Evolutionary conservation across 2,888 invertebrate genomes (phyloP).

Genomic region (Caenorhabditis panamensis): DNA sequence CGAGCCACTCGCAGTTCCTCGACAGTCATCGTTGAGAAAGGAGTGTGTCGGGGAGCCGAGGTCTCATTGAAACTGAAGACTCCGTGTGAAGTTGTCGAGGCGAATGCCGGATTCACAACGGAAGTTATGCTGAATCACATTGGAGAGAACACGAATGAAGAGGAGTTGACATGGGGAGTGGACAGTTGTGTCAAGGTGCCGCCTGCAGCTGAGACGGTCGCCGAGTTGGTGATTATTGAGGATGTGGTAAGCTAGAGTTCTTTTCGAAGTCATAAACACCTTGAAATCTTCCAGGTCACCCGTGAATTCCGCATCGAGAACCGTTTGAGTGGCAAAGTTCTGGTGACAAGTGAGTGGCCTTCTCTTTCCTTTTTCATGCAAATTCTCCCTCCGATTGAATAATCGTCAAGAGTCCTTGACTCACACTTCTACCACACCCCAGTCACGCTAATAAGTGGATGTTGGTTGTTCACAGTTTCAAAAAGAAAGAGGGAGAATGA

Average conservation of each 20-base stretch:
- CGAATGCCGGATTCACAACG: slow-evolving; percentile 82
- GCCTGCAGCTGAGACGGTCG: slow-evolving; percentile 80
- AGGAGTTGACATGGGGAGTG: slow-evolving; percentile 82
- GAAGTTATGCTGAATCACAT: slow-evolving; percentile 82
- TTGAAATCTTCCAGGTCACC: slow-evolving; percentile 66
- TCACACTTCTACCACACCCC: slow-evolving; percentile 21
- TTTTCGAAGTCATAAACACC: background rate
- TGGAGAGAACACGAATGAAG: slow-evolving; percentile 80
- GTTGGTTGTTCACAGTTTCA: background rate
- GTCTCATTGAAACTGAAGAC: slow-evolving; percentile 81
- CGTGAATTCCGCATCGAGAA: slow-evolving; percentile 81
- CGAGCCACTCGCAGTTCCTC: slow-evolving; percentile 81
- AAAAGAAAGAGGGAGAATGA: background rate
- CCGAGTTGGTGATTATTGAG: slow-evolving; percentile 81
- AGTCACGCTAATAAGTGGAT: slow-evolving; percentile 29
- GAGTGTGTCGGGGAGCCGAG: slow-evolving; percentile 71
- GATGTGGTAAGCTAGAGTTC: slow-evolving; percentile 68
- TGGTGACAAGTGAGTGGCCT: slow-evolving; percentile 67
- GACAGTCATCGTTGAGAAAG: slow-evolving; percentile 78
- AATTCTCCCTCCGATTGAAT: slow-evolving; percentile 35
- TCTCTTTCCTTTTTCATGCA: slow-evolving; percentile 43
- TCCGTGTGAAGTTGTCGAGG: slow-evolving; percentile 82
- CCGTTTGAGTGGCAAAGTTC: slow-evolving; percentile 81
- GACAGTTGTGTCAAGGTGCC: slow-evolving; percentile 82
- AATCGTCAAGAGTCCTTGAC: slow-evolving; percentile 63